Evolutionary conservation across 1,140 invertebrate genomes (phyloP).

Genomic region (Zaprionus taronus): DNA sequence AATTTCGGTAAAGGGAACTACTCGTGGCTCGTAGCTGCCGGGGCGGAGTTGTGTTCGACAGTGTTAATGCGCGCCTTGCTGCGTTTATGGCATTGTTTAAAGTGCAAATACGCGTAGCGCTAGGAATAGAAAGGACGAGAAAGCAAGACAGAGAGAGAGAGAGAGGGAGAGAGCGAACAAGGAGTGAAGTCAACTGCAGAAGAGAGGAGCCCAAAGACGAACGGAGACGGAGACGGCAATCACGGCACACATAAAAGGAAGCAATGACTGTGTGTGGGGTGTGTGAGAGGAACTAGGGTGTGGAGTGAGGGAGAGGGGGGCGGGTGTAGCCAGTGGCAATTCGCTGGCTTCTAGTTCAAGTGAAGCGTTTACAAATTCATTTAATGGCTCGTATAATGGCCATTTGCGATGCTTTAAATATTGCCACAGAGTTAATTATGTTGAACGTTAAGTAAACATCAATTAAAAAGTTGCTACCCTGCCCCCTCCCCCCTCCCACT

Average conservation of each 20-base stretch:
- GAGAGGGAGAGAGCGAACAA: too few relatives aligned
- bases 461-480: slow-evolving; percentile 67
- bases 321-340: slow-evolving; percentile 16
- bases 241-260: slow-evolving; percentile 28
- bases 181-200: slow-evolving; percentile 25
- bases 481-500: background rate
- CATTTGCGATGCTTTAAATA: slow-evolving; percentile 78
- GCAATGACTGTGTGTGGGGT: background rate
- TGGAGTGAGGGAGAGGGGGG: background rate
- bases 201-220: background rate
- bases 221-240: slow-evolving; percentile 22
- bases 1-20: slow-evolving; percentile 14
- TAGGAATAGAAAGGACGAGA: slow-evolving; percentile 23
- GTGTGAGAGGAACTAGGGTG: background rate
- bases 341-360: slow-evolving; percentile 54
- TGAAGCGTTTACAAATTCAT: slow-evolving; percentile 76
- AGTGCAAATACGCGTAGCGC: slow-evolving; percentile 40
- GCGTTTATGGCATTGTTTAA: slow-evolving; percentile 77
- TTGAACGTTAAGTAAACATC: slow-evolving; percentile 81
- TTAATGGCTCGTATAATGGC: slow-evolving; percentile 74
- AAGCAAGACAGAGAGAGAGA: background rate
- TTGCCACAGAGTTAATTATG: slow-evolving; percentile 77
- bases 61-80: slow-evolving; percentile 76
- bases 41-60: slow-evolving; percentile 7
- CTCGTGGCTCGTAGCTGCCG: background rate